These are phyloP conservation scores for Chrysochloris asiatica DNA, from an alignment of 2,113 vertebrate genomes.

Conservation along the genomic window DNA sequence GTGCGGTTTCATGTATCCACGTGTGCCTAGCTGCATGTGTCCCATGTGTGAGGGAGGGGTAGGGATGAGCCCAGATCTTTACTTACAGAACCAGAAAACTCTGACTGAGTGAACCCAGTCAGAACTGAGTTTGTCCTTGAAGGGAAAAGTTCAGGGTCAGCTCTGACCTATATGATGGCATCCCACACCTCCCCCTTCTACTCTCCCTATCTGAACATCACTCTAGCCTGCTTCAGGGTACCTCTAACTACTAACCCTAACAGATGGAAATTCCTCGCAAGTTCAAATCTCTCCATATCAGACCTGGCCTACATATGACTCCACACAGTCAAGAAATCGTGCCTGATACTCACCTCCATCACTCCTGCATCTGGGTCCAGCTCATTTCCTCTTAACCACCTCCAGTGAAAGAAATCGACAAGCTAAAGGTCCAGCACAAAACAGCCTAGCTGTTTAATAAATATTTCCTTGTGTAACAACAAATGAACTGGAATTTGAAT, in stretches of 20 bases:
- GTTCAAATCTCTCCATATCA: constrained; percentile 26
- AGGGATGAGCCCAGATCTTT: not conserved
- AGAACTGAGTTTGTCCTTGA: not conserved
- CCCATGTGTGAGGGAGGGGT: not conserved
- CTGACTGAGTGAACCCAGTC: not conserved
- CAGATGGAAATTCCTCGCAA: not conserved
- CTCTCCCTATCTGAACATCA: not conserved
- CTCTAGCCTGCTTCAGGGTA: not conserved
- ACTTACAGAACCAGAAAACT: not conserved
- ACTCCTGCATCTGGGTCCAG: not conserved
- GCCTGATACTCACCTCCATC: not conserved
- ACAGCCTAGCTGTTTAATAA: constrained; percentile 3
- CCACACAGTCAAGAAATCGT: not conserved
- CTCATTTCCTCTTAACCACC: constrained; percentile 32
- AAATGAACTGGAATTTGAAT: not conserved
- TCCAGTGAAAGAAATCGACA: constrained; percentile 40
- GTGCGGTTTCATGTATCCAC: not conserved
- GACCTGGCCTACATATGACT: not conserved
- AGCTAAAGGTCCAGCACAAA: not conserved
- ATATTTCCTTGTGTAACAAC: not conserved
- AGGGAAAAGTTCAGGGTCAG: constrained; percentile 31
- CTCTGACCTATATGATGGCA: not conserved
- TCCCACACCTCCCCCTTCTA: not conserved
- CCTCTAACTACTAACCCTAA: not conserved
- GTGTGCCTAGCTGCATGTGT: not conserved